These are phyloP conservation scores for Hyles vespertilio DNA, from an alignment of 1,140 invertebrate genomes.

Conservation along the genomic window DNA sequence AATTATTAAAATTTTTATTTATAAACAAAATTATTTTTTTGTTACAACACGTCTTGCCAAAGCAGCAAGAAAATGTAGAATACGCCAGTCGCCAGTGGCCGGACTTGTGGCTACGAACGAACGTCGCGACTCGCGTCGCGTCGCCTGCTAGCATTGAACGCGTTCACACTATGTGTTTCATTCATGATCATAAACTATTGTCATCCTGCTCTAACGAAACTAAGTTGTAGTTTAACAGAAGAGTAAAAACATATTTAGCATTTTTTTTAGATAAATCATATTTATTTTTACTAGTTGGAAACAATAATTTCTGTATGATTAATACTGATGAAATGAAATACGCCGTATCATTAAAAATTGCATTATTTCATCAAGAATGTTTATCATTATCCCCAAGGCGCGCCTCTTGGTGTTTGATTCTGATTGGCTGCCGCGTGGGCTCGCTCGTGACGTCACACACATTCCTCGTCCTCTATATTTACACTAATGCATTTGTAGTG, in stretches of 20 bases:
- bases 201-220: slow-evolving; percentile 46
- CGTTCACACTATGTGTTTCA: slow-evolving; percentile 59
- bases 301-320: too few relatives aligned
- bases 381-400: slow-evolving; percentile 46
- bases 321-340: too few relatives aligned
- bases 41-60: slow-evolving; percentile 53
- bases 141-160: slow-evolving; percentile 37
- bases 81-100: slow-evolving; percentile 21
- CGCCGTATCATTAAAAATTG: too few relatives aligned
- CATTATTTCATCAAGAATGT: slow-evolving; percentile 6
- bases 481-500: slow-evolving; percentile 45
- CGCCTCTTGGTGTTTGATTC: slow-evolving; percentile 52
- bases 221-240: slow-evolving; percentile 30
- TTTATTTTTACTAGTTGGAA: too few relatives aligned
- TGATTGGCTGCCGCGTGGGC: slow-evolving; percentile 70
- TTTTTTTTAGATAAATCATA: neutral
- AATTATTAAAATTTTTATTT: slow-evolving; percentile 26
- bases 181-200: slow-evolving; percentile 65
- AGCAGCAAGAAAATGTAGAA: slow-evolving; percentile 54
- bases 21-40: slow-evolving; percentile 36
- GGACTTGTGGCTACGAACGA: slow-evolving; percentile 6
- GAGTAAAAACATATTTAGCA: slow-evolving; percentile 22
- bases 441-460: slow-evolving; percentile 66
- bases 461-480: slow-evolving; percentile 67
- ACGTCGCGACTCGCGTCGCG: slow-evolving; percentile 3